These are phyloP conservation scores for Pristionchus fissidentatus DNA, from an alignment of 2,888 invertebrate genomes.

Conservation along the genomic window DNA sequence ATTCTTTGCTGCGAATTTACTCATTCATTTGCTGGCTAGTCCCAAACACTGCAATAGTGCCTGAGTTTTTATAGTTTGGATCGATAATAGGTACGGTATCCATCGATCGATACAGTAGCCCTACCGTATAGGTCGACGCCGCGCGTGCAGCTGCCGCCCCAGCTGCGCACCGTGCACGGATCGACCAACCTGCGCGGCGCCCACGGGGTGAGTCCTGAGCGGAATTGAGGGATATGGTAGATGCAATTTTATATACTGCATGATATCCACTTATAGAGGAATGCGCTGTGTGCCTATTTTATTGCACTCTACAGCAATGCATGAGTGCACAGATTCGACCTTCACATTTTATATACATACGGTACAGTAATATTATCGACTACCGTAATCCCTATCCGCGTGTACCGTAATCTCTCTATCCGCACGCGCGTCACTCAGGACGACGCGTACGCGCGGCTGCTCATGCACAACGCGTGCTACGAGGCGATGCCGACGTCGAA, in stretches of 20 bases:
- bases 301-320: too few species aligned
- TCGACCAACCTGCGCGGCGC: not conserved
- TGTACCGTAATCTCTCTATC: not conserved
- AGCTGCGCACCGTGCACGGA: slow-evolving; percentile 26
- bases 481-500: slow-evolving; percentile 98
- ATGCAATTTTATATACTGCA: not conserved
- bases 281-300: too few species aligned
- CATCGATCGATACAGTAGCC: not conserved
- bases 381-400: not conserved
- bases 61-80: too few species aligned
- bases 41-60: not conserved
- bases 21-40: not conserved
- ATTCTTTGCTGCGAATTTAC: too few species aligned
- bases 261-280: too few species aligned
- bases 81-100: too few species aligned
- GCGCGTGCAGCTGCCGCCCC: slow-evolving; percentile 32
- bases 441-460: slow-evolving; percentile 81
- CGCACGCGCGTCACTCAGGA: slow-evolving; percentile 39
- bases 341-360: not conserved
- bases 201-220: slow-evolving; percentile 10
- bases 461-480: slow-evolving; percentile 99
- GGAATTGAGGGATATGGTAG: not conserved
- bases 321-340: not conserved
- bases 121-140: slow-evolving; percentile 14
- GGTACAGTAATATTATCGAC: not conserved